These are phyloP conservation scores for Henricia sp. DNA, from an alignment of 53 echinoderm and acorn worm genomes.

Conservation along the genomic window DNA sequence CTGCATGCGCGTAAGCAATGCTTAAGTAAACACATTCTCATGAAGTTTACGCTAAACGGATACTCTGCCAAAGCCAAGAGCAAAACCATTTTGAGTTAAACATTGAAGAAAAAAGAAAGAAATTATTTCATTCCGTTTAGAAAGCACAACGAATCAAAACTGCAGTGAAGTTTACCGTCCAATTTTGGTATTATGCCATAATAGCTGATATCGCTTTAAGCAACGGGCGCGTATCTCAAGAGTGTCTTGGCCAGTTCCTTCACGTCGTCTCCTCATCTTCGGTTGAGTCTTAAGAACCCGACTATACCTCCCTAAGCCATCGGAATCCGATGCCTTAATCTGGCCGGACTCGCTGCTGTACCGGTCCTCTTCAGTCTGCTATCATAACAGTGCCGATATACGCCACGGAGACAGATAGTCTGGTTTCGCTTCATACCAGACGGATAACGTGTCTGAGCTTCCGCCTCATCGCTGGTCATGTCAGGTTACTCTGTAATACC, in stretches of 20 bases:
- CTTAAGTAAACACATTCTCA: no score
- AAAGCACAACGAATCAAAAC: no score
- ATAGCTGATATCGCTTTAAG: no score
- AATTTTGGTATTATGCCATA: no score
- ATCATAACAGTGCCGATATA: conserved; percentile 22
- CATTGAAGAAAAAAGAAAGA: no score
- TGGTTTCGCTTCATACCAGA: conserved; percentile 17
- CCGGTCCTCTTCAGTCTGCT: conserved; percentile 4
- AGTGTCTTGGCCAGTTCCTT: neutral
- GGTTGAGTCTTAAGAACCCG: conserved; percentile 36
- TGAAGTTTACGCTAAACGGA: no score
- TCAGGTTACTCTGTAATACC: conserved; percentile 14
- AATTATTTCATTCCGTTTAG: no score
- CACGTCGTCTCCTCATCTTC: neutral
- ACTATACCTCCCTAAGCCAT: conserved; percentile 11
- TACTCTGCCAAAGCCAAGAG: no score
- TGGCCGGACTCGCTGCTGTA: conserved; percentile 26
- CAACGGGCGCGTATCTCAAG: conserved; percentile 33
- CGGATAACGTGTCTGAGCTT: conserved; percentile 5
- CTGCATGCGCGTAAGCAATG: no score
- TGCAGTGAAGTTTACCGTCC: no score
- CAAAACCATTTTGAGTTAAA: no score
- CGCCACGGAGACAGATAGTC: conserved; percentile 40
- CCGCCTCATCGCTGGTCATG: conserved; percentile 1
- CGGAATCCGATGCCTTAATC: conserved; percentile 51